Conservation (phyloP, 1,140 invertebrate species). For the Coptotermes formosanus region DNA sequence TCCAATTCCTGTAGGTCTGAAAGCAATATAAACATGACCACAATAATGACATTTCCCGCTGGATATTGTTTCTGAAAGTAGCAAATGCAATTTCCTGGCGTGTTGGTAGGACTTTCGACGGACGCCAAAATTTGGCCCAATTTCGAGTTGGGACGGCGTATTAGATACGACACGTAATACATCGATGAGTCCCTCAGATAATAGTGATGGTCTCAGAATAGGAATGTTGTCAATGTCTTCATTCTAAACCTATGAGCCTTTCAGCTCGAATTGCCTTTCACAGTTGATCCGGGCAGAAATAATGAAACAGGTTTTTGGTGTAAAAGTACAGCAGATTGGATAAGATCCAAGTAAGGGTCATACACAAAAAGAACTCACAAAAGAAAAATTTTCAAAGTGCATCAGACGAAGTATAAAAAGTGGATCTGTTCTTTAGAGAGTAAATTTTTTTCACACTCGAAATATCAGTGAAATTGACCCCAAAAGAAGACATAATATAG, state of each 20-base stretch:
- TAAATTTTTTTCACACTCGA: background rate
- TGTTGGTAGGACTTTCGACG: too few species aligned
- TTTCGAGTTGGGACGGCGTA: too few species aligned
- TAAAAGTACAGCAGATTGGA: background rate
- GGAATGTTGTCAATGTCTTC: background rate
- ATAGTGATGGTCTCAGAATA: background rate
- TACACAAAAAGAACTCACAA: background rate
- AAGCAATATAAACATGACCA: too few species aligned
- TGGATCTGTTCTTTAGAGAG: background rate
- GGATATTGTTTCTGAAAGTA: too few species aligned
- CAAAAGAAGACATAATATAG: background rate
- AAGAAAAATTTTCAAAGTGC: background rate
- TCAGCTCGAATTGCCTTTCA: background rate
- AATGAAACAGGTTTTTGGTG: background rate
- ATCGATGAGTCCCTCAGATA: background rate
- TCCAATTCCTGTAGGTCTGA: too few species aligned
- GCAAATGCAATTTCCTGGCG: too few species aligned
- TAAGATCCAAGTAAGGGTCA: background rate
- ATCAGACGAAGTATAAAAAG: background rate
- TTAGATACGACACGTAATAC: background rate
- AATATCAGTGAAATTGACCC: conserved; percentile 9
- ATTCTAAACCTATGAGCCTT: background rate
- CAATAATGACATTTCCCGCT: too few species aligned
- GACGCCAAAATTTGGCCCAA: too few species aligned
- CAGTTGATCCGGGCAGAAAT: background rate